phyloP scores from a whole-genome alignment of 2,113 vertebrate species.

The Mirza zaza region DNA sequence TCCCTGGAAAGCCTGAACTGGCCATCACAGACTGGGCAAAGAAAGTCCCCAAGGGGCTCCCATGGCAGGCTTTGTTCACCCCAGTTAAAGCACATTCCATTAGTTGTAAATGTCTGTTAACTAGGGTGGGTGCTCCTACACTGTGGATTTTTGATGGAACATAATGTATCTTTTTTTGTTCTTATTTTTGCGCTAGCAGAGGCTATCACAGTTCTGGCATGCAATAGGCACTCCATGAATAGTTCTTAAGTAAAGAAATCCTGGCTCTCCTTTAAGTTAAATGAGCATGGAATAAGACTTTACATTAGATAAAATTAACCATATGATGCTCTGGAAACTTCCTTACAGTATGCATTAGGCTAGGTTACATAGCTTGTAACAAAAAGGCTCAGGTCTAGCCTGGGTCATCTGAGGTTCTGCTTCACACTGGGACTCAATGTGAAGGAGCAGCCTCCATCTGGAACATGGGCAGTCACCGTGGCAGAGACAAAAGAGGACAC shows the following conservation, averaged over 20 bases:
- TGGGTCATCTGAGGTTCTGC: neutral
- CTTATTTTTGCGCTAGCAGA: neutral
- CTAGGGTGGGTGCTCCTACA: neutral
- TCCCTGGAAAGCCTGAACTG: neutral
- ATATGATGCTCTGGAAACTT: neutral
- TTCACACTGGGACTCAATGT: neutral
- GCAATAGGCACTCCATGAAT: neutral
- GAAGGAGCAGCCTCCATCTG: neutral
- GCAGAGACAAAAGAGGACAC: neutral
- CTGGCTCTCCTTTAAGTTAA: neutral
- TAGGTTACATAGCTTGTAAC: neutral
- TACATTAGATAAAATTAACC: neutral
- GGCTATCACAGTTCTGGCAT: neutral
- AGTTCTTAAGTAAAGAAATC: neutral
- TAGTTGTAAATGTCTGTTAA: neutral
- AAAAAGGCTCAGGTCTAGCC: neutral
- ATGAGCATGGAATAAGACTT: neutral
- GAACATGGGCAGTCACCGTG: neutral
- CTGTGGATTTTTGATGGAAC: neutral
- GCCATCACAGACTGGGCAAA: neutral
- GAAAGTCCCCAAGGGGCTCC: neutral
- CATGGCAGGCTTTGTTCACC: neutral
- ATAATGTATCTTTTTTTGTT: neutral
- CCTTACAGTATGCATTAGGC: neutral
- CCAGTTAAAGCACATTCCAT: neutral